These are phyloP conservation scores for Listronotus oregonensis DNA, from an alignment of 1,140 invertebrate genomes.

Conservation along the genomic window DNA sequence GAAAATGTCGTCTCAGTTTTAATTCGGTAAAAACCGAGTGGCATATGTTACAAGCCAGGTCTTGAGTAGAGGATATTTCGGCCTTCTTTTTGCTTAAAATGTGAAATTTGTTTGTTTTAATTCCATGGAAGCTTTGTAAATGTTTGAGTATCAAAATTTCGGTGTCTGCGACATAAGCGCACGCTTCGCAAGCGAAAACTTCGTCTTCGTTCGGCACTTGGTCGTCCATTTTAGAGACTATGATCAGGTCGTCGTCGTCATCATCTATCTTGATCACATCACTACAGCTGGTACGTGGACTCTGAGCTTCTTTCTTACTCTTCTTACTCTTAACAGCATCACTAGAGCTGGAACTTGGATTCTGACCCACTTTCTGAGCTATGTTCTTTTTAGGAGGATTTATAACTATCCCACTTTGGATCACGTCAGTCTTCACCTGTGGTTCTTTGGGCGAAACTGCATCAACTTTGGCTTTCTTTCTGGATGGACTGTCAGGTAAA, in stretches of 20 bases:
- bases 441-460: neutral
- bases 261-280: slow-evolving; percentile 4
- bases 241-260: slow-evolving; percentile 23
- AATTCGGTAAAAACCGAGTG: slow-evolving; percentile 26
- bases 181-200: slow-evolving; percentile 35
- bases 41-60: slow-evolving; percentile 36
- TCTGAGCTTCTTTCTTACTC: neutral
- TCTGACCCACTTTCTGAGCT: neutral
- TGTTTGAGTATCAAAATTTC: slow-evolving; percentile 19
- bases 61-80: slow-evolving; percentile 4
- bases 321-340: slow-evolving; percentile 1
- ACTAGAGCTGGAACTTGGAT: neutral
- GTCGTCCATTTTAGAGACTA: slow-evolving; percentile 27
- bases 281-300: neutral
- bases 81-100: slow-evolving; percentile 25
- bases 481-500: neutral
- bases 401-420: neutral
- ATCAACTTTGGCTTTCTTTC: neutral
- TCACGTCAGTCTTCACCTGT: neutral
- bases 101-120: slow-evolving; percentile 22
- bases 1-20: slow-evolving; percentile 29
- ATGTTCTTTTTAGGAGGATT: neutral
- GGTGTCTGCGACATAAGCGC: slow-evolving; percentile 15
- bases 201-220: slow-evolving; percentile 19
- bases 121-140: slow-evolving; percentile 14